phyloP scores from a whole-genome alignment of 2,888 invertebrate genomes.

The Orthonevra nobilis region DNA sequence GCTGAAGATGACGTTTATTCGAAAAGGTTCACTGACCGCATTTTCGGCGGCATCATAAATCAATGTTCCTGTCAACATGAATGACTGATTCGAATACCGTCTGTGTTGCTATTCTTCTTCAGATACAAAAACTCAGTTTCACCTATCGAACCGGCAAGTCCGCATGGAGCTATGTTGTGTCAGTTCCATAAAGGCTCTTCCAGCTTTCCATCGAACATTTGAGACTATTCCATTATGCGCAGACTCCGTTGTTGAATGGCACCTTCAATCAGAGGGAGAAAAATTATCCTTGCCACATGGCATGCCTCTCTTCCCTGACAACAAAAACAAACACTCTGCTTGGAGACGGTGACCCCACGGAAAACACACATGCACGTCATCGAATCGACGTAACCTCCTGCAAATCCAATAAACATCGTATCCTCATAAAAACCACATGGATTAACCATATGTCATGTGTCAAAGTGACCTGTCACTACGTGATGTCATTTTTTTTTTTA shows the following conservation, averaged over 20 bases:
- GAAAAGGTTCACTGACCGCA: slow-evolving; percentile 28
- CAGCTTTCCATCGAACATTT: slow-evolving; percentile 31
- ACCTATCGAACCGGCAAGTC: too few species aligned
- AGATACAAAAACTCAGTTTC: neutral
- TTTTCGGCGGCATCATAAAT: slow-evolving; percentile 25
- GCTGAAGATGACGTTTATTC: neutral
- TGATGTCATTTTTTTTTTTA: slow-evolving; percentile 22
- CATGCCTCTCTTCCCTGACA: too few species aligned
- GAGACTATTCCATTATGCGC: slow-evolving; percentile 9
- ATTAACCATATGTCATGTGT: slow-evolving; percentile 45
- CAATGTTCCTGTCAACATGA: slow-evolving; percentile 35
- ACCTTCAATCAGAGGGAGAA: neutral
- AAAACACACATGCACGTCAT: too few species aligned
- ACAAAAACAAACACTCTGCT: neutral
- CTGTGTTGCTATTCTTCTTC: slow-evolving; percentile 11
- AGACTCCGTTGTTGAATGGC: slow-evolving; percentile 43
- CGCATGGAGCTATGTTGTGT: too few species aligned
- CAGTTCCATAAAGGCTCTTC: neutral
- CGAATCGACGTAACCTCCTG: too few species aligned
- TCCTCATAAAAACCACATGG: slow-evolving; percentile 23
- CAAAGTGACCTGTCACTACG: slow-evolving; percentile 41
- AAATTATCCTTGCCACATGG: too few species aligned
- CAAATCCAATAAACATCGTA: slow-evolving; percentile 6
- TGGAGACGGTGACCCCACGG: slow-evolving; percentile 3
- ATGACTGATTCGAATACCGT: slow-evolving; percentile 25